phyloP scores from a whole-genome alignment of 2,113 vertebrate genomes.

The Pelodiscus sinensis region DNA sequence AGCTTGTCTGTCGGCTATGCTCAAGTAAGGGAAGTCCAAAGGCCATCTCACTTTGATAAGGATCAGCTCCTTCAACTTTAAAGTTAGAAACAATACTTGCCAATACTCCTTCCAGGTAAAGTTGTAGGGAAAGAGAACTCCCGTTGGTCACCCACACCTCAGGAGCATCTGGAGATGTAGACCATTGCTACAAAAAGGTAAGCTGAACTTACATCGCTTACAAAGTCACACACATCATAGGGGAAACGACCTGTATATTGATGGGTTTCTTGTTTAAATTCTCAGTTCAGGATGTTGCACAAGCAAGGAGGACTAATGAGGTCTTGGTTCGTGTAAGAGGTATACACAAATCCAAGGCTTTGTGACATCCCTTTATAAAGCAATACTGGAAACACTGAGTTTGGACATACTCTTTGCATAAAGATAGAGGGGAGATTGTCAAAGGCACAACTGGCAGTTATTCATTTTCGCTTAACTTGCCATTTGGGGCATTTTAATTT shows the following conservation, averaged over 20 bases:
- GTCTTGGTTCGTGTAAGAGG: conserved; percentile 44
- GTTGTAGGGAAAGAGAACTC: not conserved
- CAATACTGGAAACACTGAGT: not conserved
- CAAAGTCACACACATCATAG: conserved; percentile 52
- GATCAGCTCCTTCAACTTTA: not conserved
- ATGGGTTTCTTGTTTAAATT: conserved; percentile 58
- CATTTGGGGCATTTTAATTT: not conserved
- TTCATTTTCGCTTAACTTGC: not conserved
- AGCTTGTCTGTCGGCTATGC: not conserved
- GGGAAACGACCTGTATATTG: conserved; percentile 53
- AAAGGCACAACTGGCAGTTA: not conserved
- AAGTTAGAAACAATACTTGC: not conserved
- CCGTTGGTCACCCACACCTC: not conserved
- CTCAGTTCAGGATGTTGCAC: conserved; percentile 16
- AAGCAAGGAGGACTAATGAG: conserved; percentile 40
- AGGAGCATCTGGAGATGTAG: not conserved
- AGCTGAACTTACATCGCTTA: conserved; percentile 7
- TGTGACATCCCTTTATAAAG: conserved; percentile 3
- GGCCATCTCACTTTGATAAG: not conserved
- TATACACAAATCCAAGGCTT: conserved; percentile 57
- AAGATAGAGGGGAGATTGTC: not conserved
- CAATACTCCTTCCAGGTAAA: not conserved
- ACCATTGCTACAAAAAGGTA: conserved; percentile 37
- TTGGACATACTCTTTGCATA: not conserved
- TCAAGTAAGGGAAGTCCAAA: not conserved